These are phyloP conservation scores for Azorinus chamasolen DNA, from an alignment of 2,888 invertebrate species.

Conservation along the genomic window DNA sequence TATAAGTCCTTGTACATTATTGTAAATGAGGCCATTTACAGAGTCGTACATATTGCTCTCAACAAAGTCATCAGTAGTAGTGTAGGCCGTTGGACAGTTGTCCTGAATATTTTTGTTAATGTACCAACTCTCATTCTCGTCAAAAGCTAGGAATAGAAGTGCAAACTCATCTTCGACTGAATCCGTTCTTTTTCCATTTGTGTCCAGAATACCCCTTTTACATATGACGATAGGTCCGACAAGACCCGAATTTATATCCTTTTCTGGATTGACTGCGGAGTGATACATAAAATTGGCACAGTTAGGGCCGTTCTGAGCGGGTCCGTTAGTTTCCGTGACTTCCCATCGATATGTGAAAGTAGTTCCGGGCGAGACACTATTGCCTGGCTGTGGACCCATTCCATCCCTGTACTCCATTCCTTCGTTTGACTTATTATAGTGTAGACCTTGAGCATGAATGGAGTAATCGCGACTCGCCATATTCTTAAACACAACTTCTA, in stretches of 20 bases:
- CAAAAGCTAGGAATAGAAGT: conserved; percentile 74
- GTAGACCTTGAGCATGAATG: conserved; percentile 63
- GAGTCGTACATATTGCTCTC: conserved; percentile 71
- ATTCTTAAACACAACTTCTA: conserved; percentile 70
- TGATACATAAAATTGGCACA: conserved; percentile 76
- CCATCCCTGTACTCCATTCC: conserved; percentile 56
- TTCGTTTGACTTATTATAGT: conserved; percentile 65
- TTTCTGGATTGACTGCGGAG: conserved; percentile 71
- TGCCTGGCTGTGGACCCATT: conserved; percentile 20
- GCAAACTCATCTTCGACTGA: conserved; percentile 76
- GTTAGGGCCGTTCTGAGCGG: conserved; percentile 68
- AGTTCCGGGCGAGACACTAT: conserved; percentile 51
- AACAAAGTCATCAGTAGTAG: conserved; percentile 50
- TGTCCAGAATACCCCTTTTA: conserved; percentile 54
- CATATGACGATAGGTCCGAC: conserved; percentile 74
- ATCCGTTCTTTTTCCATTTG: conserved; percentile 52
- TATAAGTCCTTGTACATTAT: conserved; percentile 65
- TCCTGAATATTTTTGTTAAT: conserved; percentile 73
- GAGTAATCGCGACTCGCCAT: conserved; percentile 64
- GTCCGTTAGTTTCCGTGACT: conserved; percentile 71
- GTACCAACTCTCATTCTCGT: conserved; percentile 80
- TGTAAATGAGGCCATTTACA: conserved; percentile 71
- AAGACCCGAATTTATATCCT: conserved; percentile 72
- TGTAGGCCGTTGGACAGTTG: conserved; percentile 56
- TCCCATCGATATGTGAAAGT: conserved; percentile 65